phyloP scores from a whole-genome alignment of 2,888 invertebrate species.

The Drosophila borborema region DNA sequence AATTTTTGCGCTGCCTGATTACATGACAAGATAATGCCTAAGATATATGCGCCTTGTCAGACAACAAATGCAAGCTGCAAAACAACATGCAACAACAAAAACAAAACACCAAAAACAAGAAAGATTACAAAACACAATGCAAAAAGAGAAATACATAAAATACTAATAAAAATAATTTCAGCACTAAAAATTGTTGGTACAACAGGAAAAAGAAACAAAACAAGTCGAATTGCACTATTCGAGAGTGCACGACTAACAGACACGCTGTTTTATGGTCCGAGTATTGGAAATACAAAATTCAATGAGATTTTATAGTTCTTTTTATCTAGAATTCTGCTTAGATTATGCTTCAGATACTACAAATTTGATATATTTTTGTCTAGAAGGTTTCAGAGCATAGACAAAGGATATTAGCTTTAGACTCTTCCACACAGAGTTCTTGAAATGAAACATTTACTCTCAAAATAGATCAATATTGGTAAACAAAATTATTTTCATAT shows the following conservation, averaged over 20 bases:
- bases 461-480: not conserved
- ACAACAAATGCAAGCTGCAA: slow-evolving; percentile 55
- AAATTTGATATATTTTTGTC: not conserved
- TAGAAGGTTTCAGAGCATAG: not conserved
- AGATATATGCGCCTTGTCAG: slow-evolving; percentile 79
- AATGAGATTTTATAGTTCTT: too few species aligned
- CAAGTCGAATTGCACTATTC: slow-evolving; percentile 4
- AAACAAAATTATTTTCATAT: not conserved
- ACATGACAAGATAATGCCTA: slow-evolving; percentile 77
- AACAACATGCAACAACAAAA: slow-evolving; percentile 51
- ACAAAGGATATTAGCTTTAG: too few species aligned
- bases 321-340: too few species aligned
- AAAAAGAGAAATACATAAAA: slow-evolving; percentile 40
- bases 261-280: not conserved
- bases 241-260: not conserved
- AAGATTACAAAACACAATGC: slow-evolving; percentile 36
- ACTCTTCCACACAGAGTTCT: too few species aligned
- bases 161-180: slow-evolving; percentile 63
- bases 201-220: slow-evolving; percentile 30
- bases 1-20: slow-evolving; percentile 51
- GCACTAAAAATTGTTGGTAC: slow-evolving; percentile 52
- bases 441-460: too few species aligned
- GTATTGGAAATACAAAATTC: too few species aligned
- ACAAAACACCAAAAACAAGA: slow-evolving; percentile 28
- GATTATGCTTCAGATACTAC: not conserved